Evolutionary conservation across 1,140 invertebrate genomes (phyloP).

Genomic region (Anoplophora glabripennis): DNA sequence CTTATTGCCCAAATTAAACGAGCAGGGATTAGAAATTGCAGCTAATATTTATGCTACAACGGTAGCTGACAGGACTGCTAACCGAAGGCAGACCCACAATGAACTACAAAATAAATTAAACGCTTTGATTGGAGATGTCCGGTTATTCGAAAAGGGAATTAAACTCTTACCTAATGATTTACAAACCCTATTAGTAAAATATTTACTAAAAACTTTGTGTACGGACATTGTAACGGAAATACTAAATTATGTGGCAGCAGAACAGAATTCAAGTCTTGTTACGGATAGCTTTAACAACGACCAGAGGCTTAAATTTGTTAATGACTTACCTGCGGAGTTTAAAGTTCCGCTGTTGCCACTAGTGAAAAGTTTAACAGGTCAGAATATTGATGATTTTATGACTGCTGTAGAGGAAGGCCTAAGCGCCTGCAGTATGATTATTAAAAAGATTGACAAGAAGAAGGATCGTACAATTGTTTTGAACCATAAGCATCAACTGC

Average conservation of each 20-base stretch:
- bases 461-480: slow-evolving; percentile 74
- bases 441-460: slow-evolving; percentile 86
- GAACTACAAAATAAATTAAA: slow-evolving; percentile 81
- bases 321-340: slow-evolving; percentile 64
- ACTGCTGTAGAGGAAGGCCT: slow-evolving; percentile 68
- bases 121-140: slow-evolving; percentile 70
- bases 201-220: slow-evolving; percentile 79
- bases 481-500: slow-evolving; percentile 76
- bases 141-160: slow-evolving; percentile 78
- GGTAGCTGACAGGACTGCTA: slow-evolving; percentile 63
- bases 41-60: slow-evolving; percentile 68
- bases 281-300: slow-evolving; percentile 60
- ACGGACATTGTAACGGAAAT: slow-evolving; percentile 81
- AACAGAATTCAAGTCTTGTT: slow-evolving; percentile 59
- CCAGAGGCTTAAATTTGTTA: slow-evolving; percentile 64
- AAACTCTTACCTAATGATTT: slow-evolving; percentile 51
- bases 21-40: slow-evolving; percentile 57
- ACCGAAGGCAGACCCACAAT: slow-evolving; percentile 70
- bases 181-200: slow-evolving; percentile 70
- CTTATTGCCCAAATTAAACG: slow-evolving; percentile 58
- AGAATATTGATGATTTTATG: slow-evolving; percentile 76
- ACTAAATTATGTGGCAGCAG: slow-evolving; percentile 66
- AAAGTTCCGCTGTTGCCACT: slow-evolving; percentile 59
- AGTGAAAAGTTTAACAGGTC: slow-evolving; percentile 60
- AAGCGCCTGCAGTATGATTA: slow-evolving; percentile 73